phyloP scores from a whole-genome alignment of 2,888 invertebrate species.

The Lasius fuliginosus region DNA sequence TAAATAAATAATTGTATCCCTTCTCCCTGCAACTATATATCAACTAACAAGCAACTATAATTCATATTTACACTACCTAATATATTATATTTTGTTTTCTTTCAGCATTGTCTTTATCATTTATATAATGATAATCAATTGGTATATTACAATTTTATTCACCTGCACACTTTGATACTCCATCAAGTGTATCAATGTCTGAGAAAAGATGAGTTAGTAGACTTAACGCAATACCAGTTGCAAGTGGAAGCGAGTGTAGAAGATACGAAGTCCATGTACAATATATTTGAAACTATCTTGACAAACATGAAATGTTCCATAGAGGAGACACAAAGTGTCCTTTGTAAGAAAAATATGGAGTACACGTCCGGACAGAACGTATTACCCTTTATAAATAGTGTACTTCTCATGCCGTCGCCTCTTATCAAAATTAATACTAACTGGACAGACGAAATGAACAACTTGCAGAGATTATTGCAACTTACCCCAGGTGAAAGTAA shows the following conservation, averaged over 20 bases:
- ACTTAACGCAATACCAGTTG: constrained; percentile 72
- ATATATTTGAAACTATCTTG: constrained; percentile 71
- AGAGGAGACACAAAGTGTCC: constrained; percentile 54
- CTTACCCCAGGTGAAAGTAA: constrained; percentile 82
- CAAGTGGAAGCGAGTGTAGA: constrained; percentile 78
- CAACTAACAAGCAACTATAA: background rate
- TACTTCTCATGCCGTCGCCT: constrained; percentile 81
- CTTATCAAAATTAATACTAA: constrained; percentile 77
- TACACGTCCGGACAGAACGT: constrained; percentile 52
- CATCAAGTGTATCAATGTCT: constrained; percentile 67
- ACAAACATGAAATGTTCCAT: constrained; percentile 54
- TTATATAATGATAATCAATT: constrained; percentile 78
- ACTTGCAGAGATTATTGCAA: constrained; percentile 75
- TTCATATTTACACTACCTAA: background rate
- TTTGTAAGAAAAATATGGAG: constrained; percentile 39
- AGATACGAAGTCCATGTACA: constrained; percentile 73
- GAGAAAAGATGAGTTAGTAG: constrained; percentile 63
- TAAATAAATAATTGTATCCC: background rate
- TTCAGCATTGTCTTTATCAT: constrained; percentile 75
- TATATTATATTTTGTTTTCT: constrained; percentile 16
- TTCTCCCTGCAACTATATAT: background rate
- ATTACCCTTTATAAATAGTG: constrained; percentile 67
- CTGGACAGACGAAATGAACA: constrained; percentile 62
- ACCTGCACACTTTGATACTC: constrained; percentile 71
- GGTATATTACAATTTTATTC: constrained; percentile 76